These are phyloP conservation scores for Oncorhynchus kisutch DNA, from an alignment of 2,113 vertebrate genomes.

Conservation along the genomic window DNA sequence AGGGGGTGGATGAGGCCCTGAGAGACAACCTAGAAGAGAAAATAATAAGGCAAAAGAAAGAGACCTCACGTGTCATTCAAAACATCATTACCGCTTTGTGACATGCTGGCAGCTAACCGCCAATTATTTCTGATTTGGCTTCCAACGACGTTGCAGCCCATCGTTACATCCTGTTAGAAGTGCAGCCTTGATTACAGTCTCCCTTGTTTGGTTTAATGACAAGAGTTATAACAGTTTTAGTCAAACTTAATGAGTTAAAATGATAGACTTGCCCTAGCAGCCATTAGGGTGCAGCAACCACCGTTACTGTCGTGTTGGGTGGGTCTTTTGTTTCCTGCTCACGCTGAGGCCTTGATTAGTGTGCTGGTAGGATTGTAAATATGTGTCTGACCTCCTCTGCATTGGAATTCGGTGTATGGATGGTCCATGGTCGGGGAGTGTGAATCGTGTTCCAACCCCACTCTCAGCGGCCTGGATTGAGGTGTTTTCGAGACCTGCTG, in stretches of 20 bases:
- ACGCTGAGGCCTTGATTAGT: slow-evolving; percentile 35
- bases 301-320: not conserved
- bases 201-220: slow-evolving; percentile 44
- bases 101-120: slow-evolving; percentile 15
- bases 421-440: too few species aligned
- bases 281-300: slow-evolving; percentile 14
- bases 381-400: slow-evolving; percentile 36
- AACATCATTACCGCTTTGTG: slow-evolving; percentile 23
- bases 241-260: slow-evolving; percentile 55
- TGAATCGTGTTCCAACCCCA: not conserved
- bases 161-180: slow-evolving; percentile 18
- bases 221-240: slow-evolving; percentile 29
- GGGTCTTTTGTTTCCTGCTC: slow-evolving; percentile 28
- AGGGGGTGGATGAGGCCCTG: not conserved
- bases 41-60: not conserved
- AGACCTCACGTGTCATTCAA: slow-evolving; percentile 1
- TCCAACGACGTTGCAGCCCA: not conserved
- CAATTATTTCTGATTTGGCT: slow-evolving; percentile 40
- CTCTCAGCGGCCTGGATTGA: slow-evolving; percentile 44
- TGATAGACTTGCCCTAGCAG: slow-evolving; percentile 34
- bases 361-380: slow-evolving; percentile 24
- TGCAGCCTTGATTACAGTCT: slow-evolving; percentile 34
- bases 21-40: not conserved
- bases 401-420: slow-evolving; percentile 28
- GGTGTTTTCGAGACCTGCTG: slow-evolving; percentile 48